These are phyloP conservation scores for Hylaeus anthracinus DNA, from an alignment of 1,140 invertebrate species.

Conservation along the genomic window DNA sequence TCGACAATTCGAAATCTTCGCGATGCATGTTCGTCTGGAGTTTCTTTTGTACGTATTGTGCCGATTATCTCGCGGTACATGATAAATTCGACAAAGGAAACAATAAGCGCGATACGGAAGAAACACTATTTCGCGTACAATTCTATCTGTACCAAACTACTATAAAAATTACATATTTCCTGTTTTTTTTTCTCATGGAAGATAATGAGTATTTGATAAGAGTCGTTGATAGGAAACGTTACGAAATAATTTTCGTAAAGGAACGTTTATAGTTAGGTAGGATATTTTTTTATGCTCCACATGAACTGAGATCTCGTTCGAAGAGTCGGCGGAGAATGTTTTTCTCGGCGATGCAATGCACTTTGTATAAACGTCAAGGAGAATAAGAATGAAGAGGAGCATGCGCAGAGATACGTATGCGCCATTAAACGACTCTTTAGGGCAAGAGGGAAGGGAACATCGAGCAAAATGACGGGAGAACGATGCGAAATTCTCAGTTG, in stretches of 20 bases:
- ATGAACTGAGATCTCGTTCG: neutral
- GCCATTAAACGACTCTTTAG: slow-evolving; percentile 19
- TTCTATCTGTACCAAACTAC: neutral
- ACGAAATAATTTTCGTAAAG: neutral
- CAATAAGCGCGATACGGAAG: neutral
- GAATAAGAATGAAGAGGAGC: slow-evolving; percentile 16
- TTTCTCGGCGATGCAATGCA: neutral
- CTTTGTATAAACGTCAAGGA: neutral
- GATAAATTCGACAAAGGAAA: neutral
- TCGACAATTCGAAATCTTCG: neutral
- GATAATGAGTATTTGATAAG: neutral
- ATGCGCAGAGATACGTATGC: slow-evolving; percentile 42
- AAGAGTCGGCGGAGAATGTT: neutral
- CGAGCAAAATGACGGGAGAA: slow-evolving; percentile 23
- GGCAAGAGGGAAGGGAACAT: slow-evolving; percentile 1
- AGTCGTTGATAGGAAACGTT: too few relatives aligned
- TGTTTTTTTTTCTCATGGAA: neutral
- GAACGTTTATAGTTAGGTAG: neutral
- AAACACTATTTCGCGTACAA: neutral
- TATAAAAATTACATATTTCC: neutral
- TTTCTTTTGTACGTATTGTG: neutral
- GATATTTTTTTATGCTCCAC: neutral
- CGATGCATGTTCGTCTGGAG: neutral
- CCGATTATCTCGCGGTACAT: neutral
- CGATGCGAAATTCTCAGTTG: slow-evolving; percentile 39